phyloP scores from a whole-genome alignment of 2,888 invertebrate species.

The Tenthredo livida region DNA sequence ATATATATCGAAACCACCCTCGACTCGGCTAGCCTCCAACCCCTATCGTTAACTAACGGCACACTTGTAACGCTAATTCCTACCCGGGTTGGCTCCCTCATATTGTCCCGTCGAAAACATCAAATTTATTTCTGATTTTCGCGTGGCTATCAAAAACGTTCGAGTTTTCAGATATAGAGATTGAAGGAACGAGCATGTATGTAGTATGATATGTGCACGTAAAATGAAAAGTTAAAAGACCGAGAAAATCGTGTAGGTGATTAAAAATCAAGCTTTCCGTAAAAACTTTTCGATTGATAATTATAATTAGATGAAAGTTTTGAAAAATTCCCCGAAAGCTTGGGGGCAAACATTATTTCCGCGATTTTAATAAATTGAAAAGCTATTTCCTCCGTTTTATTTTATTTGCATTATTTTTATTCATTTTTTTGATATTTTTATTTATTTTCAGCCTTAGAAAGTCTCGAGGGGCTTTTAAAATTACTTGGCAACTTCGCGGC shows the following conservation, averaged over 20 bases:
- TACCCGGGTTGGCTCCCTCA: slow-evolving; percentile 12
- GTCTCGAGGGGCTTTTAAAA: neutral
- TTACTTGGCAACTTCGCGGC: slow-evolving; percentile 21
- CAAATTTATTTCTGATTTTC: slow-evolving; percentile 36
- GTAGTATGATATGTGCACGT: no score
- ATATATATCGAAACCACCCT: slow-evolving; percentile 67
- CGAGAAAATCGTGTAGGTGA: no score
- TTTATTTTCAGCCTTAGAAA: neutral
- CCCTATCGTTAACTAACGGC: slow-evolving; percentile 70
- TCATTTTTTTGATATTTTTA: neutral
- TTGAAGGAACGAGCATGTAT: neutral
- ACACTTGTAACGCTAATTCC: slow-evolving; percentile 72
- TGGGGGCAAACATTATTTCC: neutral
- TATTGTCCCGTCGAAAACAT: slow-evolving; percentile 29
- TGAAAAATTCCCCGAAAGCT: neutral
- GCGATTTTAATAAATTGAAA: neutral
- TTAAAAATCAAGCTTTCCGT: neutral
- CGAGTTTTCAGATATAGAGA: neutral
- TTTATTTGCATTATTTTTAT: neutral
- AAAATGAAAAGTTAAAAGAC: neutral
- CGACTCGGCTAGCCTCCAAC: slow-evolving; percentile 58
- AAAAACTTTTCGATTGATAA: neutral
- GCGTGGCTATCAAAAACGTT: neutral
- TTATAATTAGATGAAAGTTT: neutral
- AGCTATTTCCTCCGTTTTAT: neutral